These are phyloP conservation scores for Microtus montanus DNA, from an alignment of 2,113 vertebrate species.

Conservation along the genomic window DNA sequence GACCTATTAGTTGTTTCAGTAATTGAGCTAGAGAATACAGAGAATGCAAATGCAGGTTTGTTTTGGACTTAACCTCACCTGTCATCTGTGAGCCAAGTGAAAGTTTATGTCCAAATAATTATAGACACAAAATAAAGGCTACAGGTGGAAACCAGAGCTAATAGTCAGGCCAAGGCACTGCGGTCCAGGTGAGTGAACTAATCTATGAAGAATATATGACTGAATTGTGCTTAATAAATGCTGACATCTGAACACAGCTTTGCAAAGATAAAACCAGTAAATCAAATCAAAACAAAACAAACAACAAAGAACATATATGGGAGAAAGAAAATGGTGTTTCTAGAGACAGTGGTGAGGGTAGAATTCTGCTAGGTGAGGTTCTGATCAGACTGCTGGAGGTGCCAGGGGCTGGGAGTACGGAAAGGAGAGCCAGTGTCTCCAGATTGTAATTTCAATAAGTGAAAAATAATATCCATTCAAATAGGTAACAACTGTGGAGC, in stretches of 20 bases:
- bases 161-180: not conserved
- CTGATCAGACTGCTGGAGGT: fast-evolving
- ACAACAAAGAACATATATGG: not conserved
- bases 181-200: too few species aligned
- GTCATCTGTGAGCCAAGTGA: not conserved
- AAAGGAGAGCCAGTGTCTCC: not conserved
- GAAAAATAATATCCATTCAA: not conserved
- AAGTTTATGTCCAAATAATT: not conserved
- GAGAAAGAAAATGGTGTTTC: not conserved
- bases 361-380: not conserved
- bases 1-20: not conserved
- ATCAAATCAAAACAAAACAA: not conserved
- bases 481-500: not conserved
- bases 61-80: not conserved
- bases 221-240: not conserved
- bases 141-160: too few species aligned
- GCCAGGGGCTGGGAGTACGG: too few species aligned
- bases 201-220: not conserved
- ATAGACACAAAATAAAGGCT: too few species aligned
- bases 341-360: too few species aligned
- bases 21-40: not conserved
- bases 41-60: not conserved
- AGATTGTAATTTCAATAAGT: not conserved
- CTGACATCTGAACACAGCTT: not conserved
- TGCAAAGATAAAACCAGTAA: not conserved